Base-by-base conservation (phyloP, 2,113 vertebrate species). In the Mus pahari region DNA sequence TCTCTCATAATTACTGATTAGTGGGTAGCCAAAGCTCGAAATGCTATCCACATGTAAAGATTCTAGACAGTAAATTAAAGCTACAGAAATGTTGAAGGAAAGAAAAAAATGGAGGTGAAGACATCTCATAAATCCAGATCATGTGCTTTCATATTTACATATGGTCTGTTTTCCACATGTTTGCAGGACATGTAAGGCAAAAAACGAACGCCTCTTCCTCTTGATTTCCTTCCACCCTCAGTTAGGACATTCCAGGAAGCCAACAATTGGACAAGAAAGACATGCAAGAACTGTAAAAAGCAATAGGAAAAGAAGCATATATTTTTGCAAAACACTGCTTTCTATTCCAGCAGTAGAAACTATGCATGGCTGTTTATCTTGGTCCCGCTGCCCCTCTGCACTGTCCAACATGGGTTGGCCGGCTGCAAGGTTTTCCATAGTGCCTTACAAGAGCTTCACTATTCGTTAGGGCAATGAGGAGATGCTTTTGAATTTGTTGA, bases 401-500 rank as follows among this genome's bases (percentile, higher is more conserved):
- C 74, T 94, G 95, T 96, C 82, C 95, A 95, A 64, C 89, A 95
- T 64, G 96, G 96, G 74, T 92, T 96, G 97, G 53, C 89, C 95
- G 86, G 86, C 95, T 95, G 87, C 5, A 83, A 7, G 53, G 74
- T 96, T 98, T 70, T 91, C 96, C 91, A 97, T 60, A 96, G 97
- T 36, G 62, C 3, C 75, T 98, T 96, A 98, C 94, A 98, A 98
- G 93, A 98, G 81, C 89, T 96, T 62, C 77, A 94, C 96, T 98
- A 91, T 98, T 98, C 97, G 10, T 50, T 82, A 93, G 62, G 96
- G 97, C n/a, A 97, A 84, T 95, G 94, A 97, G 98, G 97, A 97
- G 97, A 98, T 97, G 97, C 94, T 97, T 94, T 98, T 95, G 96
- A 98, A 95, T 96, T 96, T 98, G 98, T 96, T 86, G 95, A 96